Conservation (phyloP, 2,113 vertebrate genomes). For the Anolis carolinensis region DNA sequence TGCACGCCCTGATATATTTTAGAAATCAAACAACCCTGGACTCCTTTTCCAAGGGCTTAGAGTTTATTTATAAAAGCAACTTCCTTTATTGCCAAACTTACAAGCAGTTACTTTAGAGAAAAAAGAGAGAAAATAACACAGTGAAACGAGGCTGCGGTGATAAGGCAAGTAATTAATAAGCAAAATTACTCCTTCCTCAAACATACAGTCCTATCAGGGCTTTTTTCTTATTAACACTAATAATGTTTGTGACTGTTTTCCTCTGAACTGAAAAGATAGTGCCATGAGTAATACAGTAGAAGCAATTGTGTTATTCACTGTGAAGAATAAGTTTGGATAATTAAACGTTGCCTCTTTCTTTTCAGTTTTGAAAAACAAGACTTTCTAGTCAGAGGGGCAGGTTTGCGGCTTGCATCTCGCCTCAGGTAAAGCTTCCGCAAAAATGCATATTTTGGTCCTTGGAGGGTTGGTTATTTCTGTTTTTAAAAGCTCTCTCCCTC, state of each 20-base stretch:
- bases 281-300: conserved; percentile 22
- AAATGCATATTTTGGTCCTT: background rate
- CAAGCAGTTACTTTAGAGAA: conserved; percentile 25
- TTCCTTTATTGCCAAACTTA: conserved; percentile 33
- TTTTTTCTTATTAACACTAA: conserved; percentile 55
- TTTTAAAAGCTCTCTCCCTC: background rate
- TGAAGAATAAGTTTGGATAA: background rate
- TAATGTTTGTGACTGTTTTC: conserved; percentile 64
- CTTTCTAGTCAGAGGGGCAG: background rate
- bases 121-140: conserved; percentile 13
- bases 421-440: background rate
- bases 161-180: conserved; percentile 71
- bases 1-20: background rate
- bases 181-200: conserved; percentile 61
- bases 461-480: background rate
- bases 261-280: conserved; percentile 55
- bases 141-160: conserved; percentile 53
- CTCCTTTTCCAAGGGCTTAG: conserved; percentile 28
- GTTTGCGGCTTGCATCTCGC: background rate
- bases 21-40: background rate
- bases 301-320: background rate
- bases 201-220: conserved; percentile 62
- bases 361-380: background rate
- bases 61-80: conserved; percentile 37
- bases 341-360: too few relatives aligned